phyloP scores from a whole-genome alignment of 2,888 invertebrate genomes.

The Athalia circularis region DNA sequence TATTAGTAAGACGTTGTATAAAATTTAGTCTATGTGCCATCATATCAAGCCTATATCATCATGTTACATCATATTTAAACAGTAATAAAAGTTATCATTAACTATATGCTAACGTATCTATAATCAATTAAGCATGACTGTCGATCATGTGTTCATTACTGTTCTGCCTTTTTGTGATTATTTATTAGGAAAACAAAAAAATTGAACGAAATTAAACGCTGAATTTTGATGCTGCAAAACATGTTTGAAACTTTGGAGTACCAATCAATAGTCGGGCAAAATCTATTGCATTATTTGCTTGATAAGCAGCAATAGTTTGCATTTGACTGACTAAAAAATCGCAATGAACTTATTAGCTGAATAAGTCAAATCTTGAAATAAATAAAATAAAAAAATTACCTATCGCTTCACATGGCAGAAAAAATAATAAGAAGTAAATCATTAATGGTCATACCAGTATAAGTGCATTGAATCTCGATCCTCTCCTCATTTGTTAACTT shows the following conservation, averaged over 20 bases:
- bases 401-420: constrained; percentile 24
- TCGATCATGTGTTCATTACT: constrained; percentile 50
- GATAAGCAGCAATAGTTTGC: constrained; percentile 16
- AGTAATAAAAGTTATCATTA: constrained; percentile 56
- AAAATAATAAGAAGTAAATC: constrained; percentile 8
- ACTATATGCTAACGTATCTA: constrained; percentile 65
- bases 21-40: constrained; percentile 63
- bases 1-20: constrained; percentile 40
- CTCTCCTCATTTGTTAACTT: constrained; percentile 13
- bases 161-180: constrained; percentile 38
- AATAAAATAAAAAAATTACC: constrained; percentile 13
- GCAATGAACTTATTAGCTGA: constrained; percentile 56
- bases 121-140: constrained; percentile 66
- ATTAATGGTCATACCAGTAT: constrained; percentile 23
- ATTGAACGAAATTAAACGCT: constrained; percentile 24
- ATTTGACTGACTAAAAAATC: constrained; percentile 9
- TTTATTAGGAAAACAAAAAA: constrained; percentile 29
- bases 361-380: constrained; percentile 48
- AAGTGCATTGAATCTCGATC: constrained; percentile 21
- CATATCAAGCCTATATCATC: constrained; percentile 74
- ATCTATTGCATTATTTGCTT: constrained; percentile 28
- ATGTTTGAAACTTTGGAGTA: constrained; percentile 25
- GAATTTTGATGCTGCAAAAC: constrained; percentile 31
- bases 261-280: constrained; percentile 4
- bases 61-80: constrained; percentile 66